phyloP scores from a whole-genome alignment of 2,888 invertebrate genomes.

The Mesorhabditis sp. region DNA sequence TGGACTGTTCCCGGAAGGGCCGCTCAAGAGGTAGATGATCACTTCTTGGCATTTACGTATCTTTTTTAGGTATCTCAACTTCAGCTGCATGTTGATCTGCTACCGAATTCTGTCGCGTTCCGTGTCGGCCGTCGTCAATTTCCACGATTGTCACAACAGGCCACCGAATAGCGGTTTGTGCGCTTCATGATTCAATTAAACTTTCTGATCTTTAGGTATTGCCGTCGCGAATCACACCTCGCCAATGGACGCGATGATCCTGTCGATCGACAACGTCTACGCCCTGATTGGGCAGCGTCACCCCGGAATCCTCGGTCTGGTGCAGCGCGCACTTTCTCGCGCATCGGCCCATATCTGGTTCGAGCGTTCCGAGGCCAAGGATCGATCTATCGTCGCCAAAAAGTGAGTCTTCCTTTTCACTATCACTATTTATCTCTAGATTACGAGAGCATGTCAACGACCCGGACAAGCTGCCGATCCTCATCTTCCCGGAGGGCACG shows the following conservation, averaged over 20 bases:
- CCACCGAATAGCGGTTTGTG: conserved; percentile 22
- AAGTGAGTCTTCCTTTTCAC: conserved; percentile 64
- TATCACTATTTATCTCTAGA: conserved; percentile 58
- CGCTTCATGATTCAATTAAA: not conserved
- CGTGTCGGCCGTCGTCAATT: conserved; percentile 68
- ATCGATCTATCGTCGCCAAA: conserved; percentile 80
- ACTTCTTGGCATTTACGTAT: not conserved
- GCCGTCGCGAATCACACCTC: conserved; percentile 96
- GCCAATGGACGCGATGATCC: conserved; percentile 80
- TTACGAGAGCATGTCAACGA: conserved; percentile 87
- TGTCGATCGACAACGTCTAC: conserved; percentile 81
- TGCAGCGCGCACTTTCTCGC: conserved; percentile 85
- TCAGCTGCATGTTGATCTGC: conserved; percentile 71
- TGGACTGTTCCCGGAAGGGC: conserved; percentile 69
- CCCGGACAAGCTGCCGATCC: conserved; percentile 85
- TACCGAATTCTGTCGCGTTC: conserved; percentile 77
- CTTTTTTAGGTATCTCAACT: conserved; percentile 58
- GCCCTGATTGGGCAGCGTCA: conserved; percentile 94
- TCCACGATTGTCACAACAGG: conserved; percentile 59
- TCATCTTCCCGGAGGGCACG: conserved; percentile 98
- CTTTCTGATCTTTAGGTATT: conserved; percentile 66
- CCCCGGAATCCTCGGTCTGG: conserved; percentile 73
- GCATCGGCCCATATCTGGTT: conserved; percentile 98
- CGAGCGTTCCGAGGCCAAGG: conserved; percentile 89
- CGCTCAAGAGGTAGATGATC: conserved; percentile 31